A percentile compares a stretch with the other conserved stretches of the same genome.
Conservation (phyloP, 2,113 vertebrate genomes). For the Halichoerus grypus region DNA sequence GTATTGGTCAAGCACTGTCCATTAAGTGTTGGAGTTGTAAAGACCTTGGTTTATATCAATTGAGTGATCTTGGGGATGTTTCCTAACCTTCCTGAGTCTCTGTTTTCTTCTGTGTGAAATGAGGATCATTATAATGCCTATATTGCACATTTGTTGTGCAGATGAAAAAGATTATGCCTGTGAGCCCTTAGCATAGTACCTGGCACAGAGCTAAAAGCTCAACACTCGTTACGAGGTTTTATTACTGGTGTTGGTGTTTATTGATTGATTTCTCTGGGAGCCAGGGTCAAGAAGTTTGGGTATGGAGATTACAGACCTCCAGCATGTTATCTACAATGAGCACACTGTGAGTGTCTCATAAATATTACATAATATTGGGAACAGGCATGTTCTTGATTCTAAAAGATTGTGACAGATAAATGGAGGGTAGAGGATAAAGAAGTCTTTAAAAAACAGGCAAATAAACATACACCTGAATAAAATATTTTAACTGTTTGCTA, state of each 20-base stretch:
- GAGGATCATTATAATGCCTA: neutral
- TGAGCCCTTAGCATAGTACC: neutral
- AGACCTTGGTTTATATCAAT: neutral
- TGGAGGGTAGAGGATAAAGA: constrained; percentile 33
- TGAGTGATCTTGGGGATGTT: neutral
- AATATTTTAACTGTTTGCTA: constrained; percentile 65
- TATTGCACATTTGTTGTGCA: neutral
- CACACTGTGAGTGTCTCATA: constrained; percentile 34
- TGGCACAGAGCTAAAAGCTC: neutral
- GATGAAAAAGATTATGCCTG: neutral
- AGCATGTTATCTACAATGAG: neutral
- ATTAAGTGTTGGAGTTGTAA: neutral
- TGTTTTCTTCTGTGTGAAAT: constrained; percentile 2
- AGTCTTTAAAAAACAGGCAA: constrained; percentile 39
- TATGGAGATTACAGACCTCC: neutral
- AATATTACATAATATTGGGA: constrained; percentile 20
- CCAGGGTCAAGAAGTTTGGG: neutral
- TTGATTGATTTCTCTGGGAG: neutral
- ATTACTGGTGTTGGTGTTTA: neutral
- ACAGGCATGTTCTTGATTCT: constrained; percentile 39
- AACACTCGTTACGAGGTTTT: neutral
- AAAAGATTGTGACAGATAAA: constrained; percentile 64
- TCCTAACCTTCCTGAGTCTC: neutral
- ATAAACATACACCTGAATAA: constrained; percentile 51
- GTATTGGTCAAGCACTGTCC: neutral